phyloP scores from a whole-genome alignment of 1,140 invertebrate species.

The Drosophila nigrodunni region DNA sequence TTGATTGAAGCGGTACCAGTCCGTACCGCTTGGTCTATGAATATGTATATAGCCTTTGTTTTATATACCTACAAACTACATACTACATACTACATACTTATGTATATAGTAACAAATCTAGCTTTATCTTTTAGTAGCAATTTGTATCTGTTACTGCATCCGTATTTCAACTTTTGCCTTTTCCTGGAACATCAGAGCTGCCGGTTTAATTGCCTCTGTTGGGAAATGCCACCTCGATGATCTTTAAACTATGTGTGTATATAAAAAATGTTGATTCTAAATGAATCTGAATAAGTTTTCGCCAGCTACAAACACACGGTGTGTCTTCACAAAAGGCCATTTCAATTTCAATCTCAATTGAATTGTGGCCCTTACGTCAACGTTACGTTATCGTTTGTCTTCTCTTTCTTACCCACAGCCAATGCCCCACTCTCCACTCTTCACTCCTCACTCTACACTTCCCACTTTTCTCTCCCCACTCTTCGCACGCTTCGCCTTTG shows the following conservation, averaged over 20 bases:
- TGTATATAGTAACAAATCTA: conserved; percentile 2
- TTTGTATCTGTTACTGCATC: conserved; percentile 57
- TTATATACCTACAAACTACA: not conserved
- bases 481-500: conserved; percentile 35
- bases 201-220: conserved; percentile 39
- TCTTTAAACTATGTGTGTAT: not conserved
- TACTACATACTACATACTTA: not conserved
- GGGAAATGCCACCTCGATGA: conserved; percentile 52
- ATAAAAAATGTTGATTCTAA: not conserved
- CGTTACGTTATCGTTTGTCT: conserved; percentile 54
- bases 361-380: conserved; percentile 70
- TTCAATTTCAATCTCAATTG: conserved; percentile 41
- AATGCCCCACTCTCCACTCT: no score
- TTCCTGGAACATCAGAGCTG: conserved; percentile 47
- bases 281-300: not conserved
- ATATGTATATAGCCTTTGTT: conserved; percentile 23
- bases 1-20: conserved; percentile 24
- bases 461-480: not conserved
- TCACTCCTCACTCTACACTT: no score
- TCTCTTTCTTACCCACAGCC: not conserved
- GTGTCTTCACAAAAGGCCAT: conserved; percentile 54
- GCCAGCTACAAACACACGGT: not conserved
- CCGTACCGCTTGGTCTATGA: conserved; percentile 37
- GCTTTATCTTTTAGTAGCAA: conserved; percentile 36
- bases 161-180: conserved; percentile 34